phyloP scores from a whole-genome alignment of 2,888 invertebrate species.

The Teleiodes luculella region DNA sequence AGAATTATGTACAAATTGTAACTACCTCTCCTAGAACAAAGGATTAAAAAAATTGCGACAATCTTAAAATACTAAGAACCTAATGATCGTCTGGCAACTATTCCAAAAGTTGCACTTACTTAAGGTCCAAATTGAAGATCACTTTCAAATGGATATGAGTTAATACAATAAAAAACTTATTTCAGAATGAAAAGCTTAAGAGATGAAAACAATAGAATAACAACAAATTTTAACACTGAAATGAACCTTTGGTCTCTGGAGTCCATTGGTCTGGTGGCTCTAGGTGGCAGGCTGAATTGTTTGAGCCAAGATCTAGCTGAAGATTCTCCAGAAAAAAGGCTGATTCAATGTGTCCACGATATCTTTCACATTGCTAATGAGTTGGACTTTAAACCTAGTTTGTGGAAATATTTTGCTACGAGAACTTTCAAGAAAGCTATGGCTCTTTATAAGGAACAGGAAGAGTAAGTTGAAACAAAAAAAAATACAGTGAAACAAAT shows the following conservation, averaged over 20 bases:
- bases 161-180: conserved; percentile 16
- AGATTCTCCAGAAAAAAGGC: conserved; percentile 48
- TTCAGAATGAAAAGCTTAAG: conserved; percentile 73
- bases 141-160: too few species aligned
- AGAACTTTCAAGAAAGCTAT: conserved; percentile 48
- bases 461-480: conserved; percentile 39
- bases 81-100: too few species aligned
- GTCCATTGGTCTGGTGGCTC: conserved; percentile 61
- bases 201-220: conserved; percentile 74
- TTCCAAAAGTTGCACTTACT: too few species aligned
- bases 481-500: background rate
- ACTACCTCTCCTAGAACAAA: too few species aligned
- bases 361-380: conserved; percentile 37
- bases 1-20: too few species aligned
- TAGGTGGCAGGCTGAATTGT: conserved; percentile 58
- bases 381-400: conserved; percentile 50
- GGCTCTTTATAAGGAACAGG: conserved; percentile 50
- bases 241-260: conserved; percentile 82
- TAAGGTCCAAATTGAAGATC: too few species aligned
- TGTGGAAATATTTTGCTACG: conserved; percentile 50
- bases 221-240: conserved; percentile 73
- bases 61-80: too few species aligned
- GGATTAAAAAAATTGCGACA: too few species aligned
- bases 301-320: conserved; percentile 47
- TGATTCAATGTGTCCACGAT: conserved; percentile 53